A percentile compares a stretch with the other conserved stretches of the same genome.
These are phyloP conservation scores for Merodon equestris DNA, from an alignment of 2,888 invertebrate genomes.

Conservation along the genomic window DNA sequence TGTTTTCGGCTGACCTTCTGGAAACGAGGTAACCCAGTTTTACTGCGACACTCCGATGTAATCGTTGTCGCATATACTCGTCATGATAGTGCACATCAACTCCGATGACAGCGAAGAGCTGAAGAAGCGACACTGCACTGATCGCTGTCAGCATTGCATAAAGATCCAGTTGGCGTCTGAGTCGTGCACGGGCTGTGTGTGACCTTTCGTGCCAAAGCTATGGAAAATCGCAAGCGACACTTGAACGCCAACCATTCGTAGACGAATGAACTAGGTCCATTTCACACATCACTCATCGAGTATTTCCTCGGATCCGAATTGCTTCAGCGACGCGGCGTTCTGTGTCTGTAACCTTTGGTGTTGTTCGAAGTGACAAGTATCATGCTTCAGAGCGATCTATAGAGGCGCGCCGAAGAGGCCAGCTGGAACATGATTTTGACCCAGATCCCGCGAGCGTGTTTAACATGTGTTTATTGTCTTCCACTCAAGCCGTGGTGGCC, in stretches of 20 bases:
- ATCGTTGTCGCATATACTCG: not conserved
- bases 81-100: constrained; percentile 1
- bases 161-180: too few species aligned
- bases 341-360: constrained; percentile 5
- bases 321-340: not conserved
- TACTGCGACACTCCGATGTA: constrained; percentile 16
- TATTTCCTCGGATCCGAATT: not conserved
- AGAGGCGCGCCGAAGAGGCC: not conserved
- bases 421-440: constrained; percentile 56
- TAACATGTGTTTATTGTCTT: constrained; percentile 63
- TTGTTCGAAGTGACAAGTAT: not conserved
- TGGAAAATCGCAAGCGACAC: constrained; percentile 60
- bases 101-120: not conserved
- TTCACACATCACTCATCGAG: constrained; percentile 47
- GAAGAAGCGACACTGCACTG: constrained; percentile 1
- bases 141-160: constrained; percentile 6
- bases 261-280: too few species aligned
- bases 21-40: constrained; percentile 62
- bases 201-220: constrained; percentile 30
- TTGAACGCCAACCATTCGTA: too few species aligned
- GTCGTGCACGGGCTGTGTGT: too few species aligned
- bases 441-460: constrained; percentile 50
- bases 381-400: not conserved
- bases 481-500: constrained; percentile 40
- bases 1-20: constrained; percentile 49